A percentile compares a stretch with the other conserved stretches of the same genome.
These are phyloP conservation scores for Drosophila triauraria DNA, from an alignment of 1,140 invertebrate species.

Conservation along the genomic window DNA sequence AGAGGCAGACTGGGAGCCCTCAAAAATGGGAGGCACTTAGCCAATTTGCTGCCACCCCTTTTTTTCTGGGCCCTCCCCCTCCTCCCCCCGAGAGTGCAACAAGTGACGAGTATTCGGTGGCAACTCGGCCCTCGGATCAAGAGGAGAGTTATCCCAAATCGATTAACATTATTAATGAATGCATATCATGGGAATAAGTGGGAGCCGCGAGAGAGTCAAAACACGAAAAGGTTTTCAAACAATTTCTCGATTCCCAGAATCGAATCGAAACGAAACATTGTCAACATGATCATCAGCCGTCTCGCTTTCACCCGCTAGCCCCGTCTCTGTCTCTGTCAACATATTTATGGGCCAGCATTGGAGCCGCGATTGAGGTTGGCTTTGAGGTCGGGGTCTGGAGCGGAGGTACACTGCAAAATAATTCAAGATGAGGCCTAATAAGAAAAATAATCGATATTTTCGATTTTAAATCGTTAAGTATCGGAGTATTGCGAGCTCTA, in stretches of 20 bases:
- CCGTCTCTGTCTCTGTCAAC: conserved; percentile 41
- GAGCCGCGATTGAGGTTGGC: conserved; percentile 26
- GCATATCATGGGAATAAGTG: conserved; percentile 60
- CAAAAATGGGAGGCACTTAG: conserved; percentile 36
- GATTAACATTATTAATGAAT: conserved; percentile 82
- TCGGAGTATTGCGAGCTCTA: not conserved
- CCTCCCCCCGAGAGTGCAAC: not conserved
- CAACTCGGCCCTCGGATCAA: conserved; percentile 21
- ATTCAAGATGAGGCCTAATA: too few relatives aligned
- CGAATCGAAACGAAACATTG: conserved; percentile 65
- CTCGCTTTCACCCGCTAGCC: conserved; percentile 11
- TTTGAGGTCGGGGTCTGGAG: conserved; percentile 21
- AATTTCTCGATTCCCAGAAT: conserved; percentile 58
- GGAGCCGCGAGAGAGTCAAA: conserved; percentile 45
- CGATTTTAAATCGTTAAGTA: not conserved
- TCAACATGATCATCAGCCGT: conserved; percentile 78
- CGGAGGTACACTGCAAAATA: conserved; percentile 5
- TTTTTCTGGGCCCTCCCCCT: too few relatives aligned
- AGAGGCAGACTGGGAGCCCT: conserved; percentile 37
- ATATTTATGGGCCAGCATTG: conserved; percentile 49
- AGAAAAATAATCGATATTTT: too few relatives aligned
- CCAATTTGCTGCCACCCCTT: conserved; percentile 22
- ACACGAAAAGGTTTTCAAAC: conserved; percentile 71
- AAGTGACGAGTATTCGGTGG: conserved; percentile 43
- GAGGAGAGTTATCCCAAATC: conserved; percentile 50